Conservation (phyloP, 2,888 invertebrate genomes). For the Sphaeridia pumilis region DNA sequence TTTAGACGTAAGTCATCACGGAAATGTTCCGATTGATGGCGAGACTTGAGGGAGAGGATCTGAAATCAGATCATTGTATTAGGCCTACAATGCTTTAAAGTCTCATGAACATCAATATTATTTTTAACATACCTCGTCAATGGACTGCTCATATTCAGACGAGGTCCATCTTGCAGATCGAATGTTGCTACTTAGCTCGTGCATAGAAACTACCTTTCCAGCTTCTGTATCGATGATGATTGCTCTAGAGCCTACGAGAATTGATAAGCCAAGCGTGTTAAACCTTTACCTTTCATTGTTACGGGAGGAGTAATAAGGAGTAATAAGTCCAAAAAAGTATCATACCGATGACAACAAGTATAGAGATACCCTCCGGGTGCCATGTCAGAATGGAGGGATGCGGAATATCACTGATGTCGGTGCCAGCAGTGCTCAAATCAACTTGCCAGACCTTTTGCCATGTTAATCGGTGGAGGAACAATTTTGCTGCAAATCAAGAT, state of each 20-base stretch:
- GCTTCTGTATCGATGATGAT: conserved; percentile 32
- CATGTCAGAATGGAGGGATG: conserved; percentile 75
- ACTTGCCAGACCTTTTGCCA: conserved; percentile 89
- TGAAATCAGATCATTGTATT: conserved; percentile 9
- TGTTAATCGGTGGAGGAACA: conserved; percentile 72
- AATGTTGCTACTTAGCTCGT: conserved; percentile 21
- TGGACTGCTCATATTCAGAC: conserved; percentile 23
- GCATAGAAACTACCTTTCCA: conserved; percentile 29
- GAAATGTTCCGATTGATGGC: conserved; percentile 26
- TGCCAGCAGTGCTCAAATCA: neutral
- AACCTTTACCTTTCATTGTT: neutral
- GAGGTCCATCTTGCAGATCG: conserved; percentile 27
- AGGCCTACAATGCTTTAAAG: neutral
- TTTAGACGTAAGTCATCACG: conserved; percentile 25
- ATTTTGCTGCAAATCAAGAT: conserved; percentile 53
- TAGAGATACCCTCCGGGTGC: conserved; percentile 88
- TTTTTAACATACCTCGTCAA: conserved; percentile 23
- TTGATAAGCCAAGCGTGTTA: conserved; percentile 35
- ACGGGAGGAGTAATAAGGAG: too few species aligned
- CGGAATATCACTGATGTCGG: conserved; percentile 52
- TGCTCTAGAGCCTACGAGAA: conserved; percentile 20
- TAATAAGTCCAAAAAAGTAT: too few species aligned
- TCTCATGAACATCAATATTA: neutral
- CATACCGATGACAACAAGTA: conserved; percentile 47
- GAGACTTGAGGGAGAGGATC: conserved; percentile 24